Conservation (phyloP, 2,113 vertebrate species). For the Ameiurus melas region DNA sequence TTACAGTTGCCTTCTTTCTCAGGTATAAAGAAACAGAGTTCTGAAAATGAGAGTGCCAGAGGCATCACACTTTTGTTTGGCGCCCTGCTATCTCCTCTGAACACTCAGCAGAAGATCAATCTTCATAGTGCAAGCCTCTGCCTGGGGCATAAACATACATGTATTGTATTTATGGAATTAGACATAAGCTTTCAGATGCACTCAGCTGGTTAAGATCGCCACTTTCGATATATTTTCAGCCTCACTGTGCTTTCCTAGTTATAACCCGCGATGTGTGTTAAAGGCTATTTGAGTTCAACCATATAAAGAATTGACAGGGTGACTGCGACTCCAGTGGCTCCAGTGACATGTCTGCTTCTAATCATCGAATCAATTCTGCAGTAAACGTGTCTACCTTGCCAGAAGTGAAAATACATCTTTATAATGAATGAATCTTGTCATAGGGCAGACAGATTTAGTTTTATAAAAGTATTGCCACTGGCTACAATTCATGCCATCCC, state of each 20-base stretch:
- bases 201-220: background rate
- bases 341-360: conserved; percentile 21
- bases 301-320: conserved; percentile 24
- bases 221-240: background rate
- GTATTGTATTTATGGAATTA: conserved; percentile 62
- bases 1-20: conserved; percentile 1
- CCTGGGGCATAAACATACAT: conserved; percentile 82
- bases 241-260: background rate
- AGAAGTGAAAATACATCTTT: conserved; percentile 37
- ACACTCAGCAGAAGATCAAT: conserved; percentile 84
- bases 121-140: conserved; percentile 80
- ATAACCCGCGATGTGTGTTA: background rate
- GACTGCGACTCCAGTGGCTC: conserved; percentile 10
- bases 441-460: conserved; percentile 24
- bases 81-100: conserved; percentile 79
- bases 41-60: background rate
- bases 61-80: conserved; percentile 55
- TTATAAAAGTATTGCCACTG: conserved; percentile 25
- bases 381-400: conserved; percentile 24
- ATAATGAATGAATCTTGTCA: conserved; percentile 42
- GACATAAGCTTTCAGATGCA: background rate
- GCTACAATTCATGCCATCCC: conserved; percentile 4
- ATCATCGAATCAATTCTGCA: conserved; percentile 20
- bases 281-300: conserved; percentile 23
- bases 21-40: conserved; percentile 11